These are phyloP conservation scores for Andricus quercusramuli DNA, from an alignment of 2,888 invertebrate genomes.

Conservation along the genomic window DNA sequence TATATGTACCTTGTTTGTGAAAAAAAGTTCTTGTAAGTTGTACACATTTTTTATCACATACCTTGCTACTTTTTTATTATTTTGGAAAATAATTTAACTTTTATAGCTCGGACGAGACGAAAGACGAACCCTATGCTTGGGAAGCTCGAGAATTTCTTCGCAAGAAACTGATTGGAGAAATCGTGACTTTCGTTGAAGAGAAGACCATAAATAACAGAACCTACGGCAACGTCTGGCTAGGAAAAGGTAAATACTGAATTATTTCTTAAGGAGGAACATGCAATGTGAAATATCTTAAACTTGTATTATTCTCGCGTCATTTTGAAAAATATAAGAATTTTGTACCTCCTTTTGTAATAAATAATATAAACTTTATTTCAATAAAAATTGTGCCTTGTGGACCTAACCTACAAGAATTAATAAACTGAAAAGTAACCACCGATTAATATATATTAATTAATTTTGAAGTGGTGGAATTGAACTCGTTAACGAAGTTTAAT, in stretches of 20 bases:
- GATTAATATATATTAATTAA: no score
- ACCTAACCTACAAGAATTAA: no score
- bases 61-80: background rate
- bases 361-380: no score
- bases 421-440: no score
- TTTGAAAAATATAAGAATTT: no score
- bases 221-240: constrained; percentile 93
- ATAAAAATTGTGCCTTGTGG: no score
- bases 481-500: no score
- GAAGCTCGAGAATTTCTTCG: constrained; percentile 97
- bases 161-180: constrained; percentile 94
- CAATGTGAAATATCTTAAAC: no score
- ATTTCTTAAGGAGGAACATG: background rate
- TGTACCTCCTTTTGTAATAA: no score
- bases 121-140: constrained; percentile 98
- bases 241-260: constrained; percentile 83
- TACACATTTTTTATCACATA: background rate
- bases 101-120: constrained; percentile 81
- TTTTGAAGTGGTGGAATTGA: no score
- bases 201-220: constrained; percentile 92
- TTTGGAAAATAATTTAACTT: background rate
- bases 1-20: background rate
- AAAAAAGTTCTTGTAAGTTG: background rate
- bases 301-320: no score
- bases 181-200: constrained; percentile 91